Base-by-base conservation (phyloP, 2,797 vertebrate genomes). In the Mionectes olivaceus region DNA sequence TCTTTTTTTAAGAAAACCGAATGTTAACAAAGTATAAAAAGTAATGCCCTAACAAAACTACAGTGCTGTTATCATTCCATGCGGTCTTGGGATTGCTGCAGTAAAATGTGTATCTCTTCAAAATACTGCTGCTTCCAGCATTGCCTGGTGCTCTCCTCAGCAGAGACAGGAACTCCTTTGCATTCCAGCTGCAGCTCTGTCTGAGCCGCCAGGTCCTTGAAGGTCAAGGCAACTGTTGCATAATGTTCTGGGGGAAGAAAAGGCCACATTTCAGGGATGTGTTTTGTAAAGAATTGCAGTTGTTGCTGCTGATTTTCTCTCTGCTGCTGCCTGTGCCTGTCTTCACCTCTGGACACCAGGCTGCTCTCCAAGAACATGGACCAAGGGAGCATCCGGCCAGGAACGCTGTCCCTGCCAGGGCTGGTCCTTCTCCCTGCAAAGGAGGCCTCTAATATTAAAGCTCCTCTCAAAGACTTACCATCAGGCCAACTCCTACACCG, bases 81-180 rank as follows among this genome's bases (percentile, higher is more conserved):
- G 73, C 27, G 74, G 63, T 88, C 83, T 35, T 50, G 83, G 70
- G 95, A n/a, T 2, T 83, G 91, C 89, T 97, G 90, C 80, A 98
- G 92, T 90, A 97, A 93, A 92, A 44, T 3, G 84, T 16, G 97
- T 84, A 97, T 97, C 94, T 96, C 97, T 97, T 98, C 97, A 96
- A 97, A 98, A 61, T 97, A 87, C 13, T 97, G 97, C 87, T 97
- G 46, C 94, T 98, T 96, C 97, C 97, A 98, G 4, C 97, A 98
- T 2, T 95, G 97, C 60, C 96, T 97, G 52, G 92, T 95, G 25
- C 95, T 95, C 6, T 97, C 96, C 90, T 98, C 97, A 1, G 95
- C 82, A 61, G 87, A 90, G 22, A 96, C 37, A 0, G 97, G 97
- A 60, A 97, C 97, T 30, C 97, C 97, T 94, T 75, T 96, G 93